Conservation (phyloP, 2,113 vertebrate species). For the Rhabdomys dilectus region DNA sequence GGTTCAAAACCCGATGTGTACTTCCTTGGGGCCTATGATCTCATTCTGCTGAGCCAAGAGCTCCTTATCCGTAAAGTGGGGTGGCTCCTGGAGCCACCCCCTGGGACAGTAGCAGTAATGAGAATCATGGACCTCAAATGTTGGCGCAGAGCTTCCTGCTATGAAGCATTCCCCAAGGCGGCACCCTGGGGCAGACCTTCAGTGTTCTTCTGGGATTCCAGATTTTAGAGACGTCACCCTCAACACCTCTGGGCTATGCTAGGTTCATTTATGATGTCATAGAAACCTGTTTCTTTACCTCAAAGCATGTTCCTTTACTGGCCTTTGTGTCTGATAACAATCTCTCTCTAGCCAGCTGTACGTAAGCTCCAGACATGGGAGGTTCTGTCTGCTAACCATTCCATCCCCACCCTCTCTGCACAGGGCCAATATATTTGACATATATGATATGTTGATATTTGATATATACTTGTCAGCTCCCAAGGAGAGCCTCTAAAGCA, state of each 20-base stretch:
- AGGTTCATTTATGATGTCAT: background rate
- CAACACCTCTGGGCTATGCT: background rate
- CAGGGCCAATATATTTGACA: background rate
- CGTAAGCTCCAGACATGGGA: background rate
- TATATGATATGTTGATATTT: background rate
- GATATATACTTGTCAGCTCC: background rate
- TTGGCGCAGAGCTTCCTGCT: background rate
- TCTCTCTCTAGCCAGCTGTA: background rate
- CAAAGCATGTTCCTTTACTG: background rate
- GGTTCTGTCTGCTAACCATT: background rate
- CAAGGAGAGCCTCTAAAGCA: background rate
- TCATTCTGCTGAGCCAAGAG: background rate
- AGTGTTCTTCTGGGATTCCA: background rate
- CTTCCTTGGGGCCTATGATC: background rate
- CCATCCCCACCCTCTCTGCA: background rate
- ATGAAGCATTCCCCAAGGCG: background rate
- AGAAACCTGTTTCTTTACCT: slow-evolving; percentile 14
- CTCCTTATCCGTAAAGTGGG: slow-evolving; percentile 6
- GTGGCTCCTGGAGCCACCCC: background rate
- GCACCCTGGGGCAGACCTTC: background rate
- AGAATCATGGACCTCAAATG: background rate
- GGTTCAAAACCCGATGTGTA: background rate
- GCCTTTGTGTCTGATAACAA: background rate
- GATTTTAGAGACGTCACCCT: background rate
- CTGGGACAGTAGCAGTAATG: background rate